Base-by-base conservation (phyloP, 2,888 invertebrate species). In the Lochmaea capreae region DNA sequence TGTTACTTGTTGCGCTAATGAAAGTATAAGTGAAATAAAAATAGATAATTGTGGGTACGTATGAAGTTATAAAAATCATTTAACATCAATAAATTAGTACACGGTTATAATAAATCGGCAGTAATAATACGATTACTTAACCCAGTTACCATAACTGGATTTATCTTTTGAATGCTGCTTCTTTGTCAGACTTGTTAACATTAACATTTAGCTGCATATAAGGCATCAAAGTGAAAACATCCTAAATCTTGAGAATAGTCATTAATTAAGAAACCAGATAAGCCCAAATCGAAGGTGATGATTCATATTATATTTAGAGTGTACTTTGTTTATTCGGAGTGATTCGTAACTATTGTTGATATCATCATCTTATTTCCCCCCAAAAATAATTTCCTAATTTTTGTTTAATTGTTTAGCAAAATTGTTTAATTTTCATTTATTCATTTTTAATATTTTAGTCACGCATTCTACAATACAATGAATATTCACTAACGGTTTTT, bases 61-160 rank as follows among this genome's bases (percentile, higher is more conserved):
- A 63, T 63, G 16, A 63, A 63, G 43, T 63, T 43, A 63, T 63
- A 63, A 63, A 54, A 63, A 63, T 63, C 42, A 42, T 10, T 42
- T 16, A 39, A 16, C 1, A 42, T 18, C 54, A 16, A 54, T 18
- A 63, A 42, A 63, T 63, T 63, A 12, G 10, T 16, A 63, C 3
- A 11, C 54, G 54, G 11, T 18, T 12, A 63, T 63, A 63, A 43
- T 63, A 63, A 63, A 63, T 63, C 43, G 39, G 22, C 42, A 12
- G 42, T 63, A 42, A 62, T 62, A 62, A 62, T 42, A 62, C n/a
- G n/a, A n/a, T 16, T 10, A 8, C 1, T 18, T 63, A 43, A 63
- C 62, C 62, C 18, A 63, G 62, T 63, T 63, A 63, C 62, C 43
- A 43, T 63, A 63, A 18, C 43, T 18, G 62, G 62, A 42, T 4